Percentiles rank a stretch among this genome's conserved stretches.
These are phyloP conservation scores for Xenus cinereus DNA, from an alignment of 2,113 vertebrate genomes.

Conservation along the genomic window DNA sequence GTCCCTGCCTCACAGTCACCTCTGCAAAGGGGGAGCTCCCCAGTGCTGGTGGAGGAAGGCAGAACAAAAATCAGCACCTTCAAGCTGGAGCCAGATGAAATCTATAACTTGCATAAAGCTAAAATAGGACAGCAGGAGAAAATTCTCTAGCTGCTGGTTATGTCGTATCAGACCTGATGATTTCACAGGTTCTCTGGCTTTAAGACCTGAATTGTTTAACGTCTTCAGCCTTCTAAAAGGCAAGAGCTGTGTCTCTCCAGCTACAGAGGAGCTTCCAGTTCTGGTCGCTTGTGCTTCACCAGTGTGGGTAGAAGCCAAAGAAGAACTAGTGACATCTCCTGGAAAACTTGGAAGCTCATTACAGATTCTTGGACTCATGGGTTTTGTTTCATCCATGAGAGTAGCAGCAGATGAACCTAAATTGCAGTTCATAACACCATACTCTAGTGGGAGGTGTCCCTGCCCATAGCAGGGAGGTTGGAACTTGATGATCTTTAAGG, in stretches of 20 bases:
- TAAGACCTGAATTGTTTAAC: neutral
- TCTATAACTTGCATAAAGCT: neutral
- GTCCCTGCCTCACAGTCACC: neutral
- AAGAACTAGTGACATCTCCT: neutral
- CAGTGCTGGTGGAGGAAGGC: neutral
- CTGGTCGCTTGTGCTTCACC: accelerated
- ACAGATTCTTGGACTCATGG: neutral
- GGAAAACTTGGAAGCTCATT: neutral
- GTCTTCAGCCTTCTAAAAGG: neutral
- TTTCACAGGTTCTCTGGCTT: neutral
- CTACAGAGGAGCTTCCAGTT: neutral
- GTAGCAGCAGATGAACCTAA: neutral
- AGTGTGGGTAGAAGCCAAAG: neutral
- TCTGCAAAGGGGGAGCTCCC: neutral
- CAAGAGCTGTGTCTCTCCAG: neutral
- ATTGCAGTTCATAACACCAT: neutral
- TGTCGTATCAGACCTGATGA: neutral
- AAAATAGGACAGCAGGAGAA: neutral
- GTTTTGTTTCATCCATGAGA: neutral
- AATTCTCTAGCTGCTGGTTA: neutral
- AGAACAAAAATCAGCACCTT: neutral
- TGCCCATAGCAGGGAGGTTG: too few species aligned
- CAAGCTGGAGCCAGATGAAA: neutral
- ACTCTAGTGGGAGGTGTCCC: too few species aligned
- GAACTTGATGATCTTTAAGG: too few species aligned